Evolutionary conservation across 2,797 vertebrate species (phyloP).

Genomic region (Lophius americanus): DNA sequence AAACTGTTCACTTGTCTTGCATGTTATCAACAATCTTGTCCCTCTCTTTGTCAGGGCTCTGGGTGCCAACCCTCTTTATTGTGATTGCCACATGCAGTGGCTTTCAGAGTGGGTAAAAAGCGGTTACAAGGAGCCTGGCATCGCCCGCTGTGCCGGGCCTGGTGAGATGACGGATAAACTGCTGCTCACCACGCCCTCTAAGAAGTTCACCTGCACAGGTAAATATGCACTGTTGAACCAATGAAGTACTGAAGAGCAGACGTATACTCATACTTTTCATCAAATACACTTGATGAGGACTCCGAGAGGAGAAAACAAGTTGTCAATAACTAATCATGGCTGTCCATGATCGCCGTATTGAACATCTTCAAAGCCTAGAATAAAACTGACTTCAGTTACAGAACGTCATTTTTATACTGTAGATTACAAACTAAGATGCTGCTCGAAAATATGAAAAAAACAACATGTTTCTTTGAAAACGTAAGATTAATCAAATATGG

Average conservation of each 20-base stretch:
- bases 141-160: conserved; percentile 93
- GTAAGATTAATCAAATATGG: background rate
- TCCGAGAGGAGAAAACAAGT: conserved; percentile 55
- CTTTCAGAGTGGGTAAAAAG: conserved; percentile 98
- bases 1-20: background rate
- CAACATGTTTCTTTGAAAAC: too few species aligned
- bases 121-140: conserved; percentile 97
- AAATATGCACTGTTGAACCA: conserved; percentile 39
- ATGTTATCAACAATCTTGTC: conserved; percentile 6
- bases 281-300: conserved; percentile 25
- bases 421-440: too few species aligned
- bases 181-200: conserved; percentile 96
- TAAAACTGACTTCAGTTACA: background rate
- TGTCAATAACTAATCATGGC: background rate
- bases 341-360: background rate
- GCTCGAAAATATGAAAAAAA: too few species aligned
- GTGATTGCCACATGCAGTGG: conserved; percentile 99
- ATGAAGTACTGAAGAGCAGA: background rate
- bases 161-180: conserved; percentile 98
- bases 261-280: background rate
- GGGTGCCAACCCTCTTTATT: conserved; percentile 96
- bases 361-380: background rate
- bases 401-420: too few species aligned
- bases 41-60: conserved; percentile 84
- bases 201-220: conserved; percentile 98